Evolutionary conservation across 2,113 vertebrate species (phyloP).

Genomic region (Aplodontia rufa): DNA sequence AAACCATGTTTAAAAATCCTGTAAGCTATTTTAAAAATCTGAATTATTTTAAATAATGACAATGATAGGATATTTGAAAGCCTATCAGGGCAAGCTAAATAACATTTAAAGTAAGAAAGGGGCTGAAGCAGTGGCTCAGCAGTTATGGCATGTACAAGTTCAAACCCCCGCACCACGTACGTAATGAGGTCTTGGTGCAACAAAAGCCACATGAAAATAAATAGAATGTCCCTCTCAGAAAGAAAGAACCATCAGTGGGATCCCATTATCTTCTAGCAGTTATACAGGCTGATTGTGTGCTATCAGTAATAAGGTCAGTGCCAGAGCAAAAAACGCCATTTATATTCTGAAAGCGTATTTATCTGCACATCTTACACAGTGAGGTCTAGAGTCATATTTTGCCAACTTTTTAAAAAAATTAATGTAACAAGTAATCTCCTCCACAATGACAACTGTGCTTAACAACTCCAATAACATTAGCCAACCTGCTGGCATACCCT

Average conservation of each 20-base stretch:
- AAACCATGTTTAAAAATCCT: constrained; percentile 52
- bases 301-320: background rate
- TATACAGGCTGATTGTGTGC: background rate
- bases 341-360: background rate
- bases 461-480: constrained; percentile 35
- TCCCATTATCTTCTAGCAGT: background rate
- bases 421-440: constrained; percentile 58
- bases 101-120: constrained; percentile 46
- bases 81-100: constrained; percentile 13
- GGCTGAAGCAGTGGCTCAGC: too few relatives aligned
- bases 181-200: too few relatives aligned
- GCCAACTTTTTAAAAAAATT: constrained; percentile 17
- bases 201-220: too few relatives aligned
- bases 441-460: constrained; percentile 5
- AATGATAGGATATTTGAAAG: constrained; percentile 12
- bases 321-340: background rate
- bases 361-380: background rate
- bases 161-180: too few relatives aligned
- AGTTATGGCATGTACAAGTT: too few relatives aligned
- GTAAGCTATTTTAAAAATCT: background rate
- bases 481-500: background rate
- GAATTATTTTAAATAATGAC: constrained; percentile 49
- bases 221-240: too few relatives aligned
- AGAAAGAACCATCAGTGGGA: background rate
- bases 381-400: constrained; percentile 47